These are phyloP conservation scores for Mya arenaria DNA, from an alignment of 1,140 invertebrate species.

Conservation along the genomic window DNA sequence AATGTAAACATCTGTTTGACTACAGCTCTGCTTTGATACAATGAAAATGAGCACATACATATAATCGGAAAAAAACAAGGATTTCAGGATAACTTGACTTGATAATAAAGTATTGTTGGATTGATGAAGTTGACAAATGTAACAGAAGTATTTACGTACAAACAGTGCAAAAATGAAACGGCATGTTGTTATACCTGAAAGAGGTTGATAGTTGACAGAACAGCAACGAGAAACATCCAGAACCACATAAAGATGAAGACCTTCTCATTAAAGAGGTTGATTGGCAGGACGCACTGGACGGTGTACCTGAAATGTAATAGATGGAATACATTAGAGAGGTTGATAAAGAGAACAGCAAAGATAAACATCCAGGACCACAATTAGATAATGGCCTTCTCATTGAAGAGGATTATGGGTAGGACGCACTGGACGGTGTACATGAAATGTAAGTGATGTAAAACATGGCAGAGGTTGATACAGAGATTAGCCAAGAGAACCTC, in stretches of 20 bases:
- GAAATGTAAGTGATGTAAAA: not conserved
- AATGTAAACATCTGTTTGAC: no score
- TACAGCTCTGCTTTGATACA: no score
- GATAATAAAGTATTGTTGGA: not conserved
- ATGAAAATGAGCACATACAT: no score
- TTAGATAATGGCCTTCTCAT: slow-evolving; percentile 83
- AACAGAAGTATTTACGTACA: not conserved
- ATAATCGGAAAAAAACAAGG: no score
- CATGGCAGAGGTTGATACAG: no score
- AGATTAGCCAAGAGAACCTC: no score
- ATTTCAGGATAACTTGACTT: not conserved
- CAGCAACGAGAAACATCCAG: slow-evolving; percentile 76
- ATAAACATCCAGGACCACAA: slow-evolving; percentile 82
- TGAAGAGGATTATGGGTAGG: slow-evolving; percentile 83
- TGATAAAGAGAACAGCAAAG: slow-evolving; percentile 18
- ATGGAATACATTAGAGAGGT: not conserved
- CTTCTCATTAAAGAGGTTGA: slow-evolving; percentile 84
- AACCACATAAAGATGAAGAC: slow-evolving; percentile 84
- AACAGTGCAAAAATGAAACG: no score
- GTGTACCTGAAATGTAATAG: slow-evolving; percentile 74
- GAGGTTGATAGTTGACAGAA: not conserved
- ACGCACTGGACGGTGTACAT: slow-evolving; percentile 82
- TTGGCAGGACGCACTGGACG: slow-evolving; percentile 83
- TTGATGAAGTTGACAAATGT: not conserved
- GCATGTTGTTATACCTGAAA: no score